Evolutionary conservation across 2,113 vertebrate species (phyloP).

Genomic region (Etia nguti): DNA sequence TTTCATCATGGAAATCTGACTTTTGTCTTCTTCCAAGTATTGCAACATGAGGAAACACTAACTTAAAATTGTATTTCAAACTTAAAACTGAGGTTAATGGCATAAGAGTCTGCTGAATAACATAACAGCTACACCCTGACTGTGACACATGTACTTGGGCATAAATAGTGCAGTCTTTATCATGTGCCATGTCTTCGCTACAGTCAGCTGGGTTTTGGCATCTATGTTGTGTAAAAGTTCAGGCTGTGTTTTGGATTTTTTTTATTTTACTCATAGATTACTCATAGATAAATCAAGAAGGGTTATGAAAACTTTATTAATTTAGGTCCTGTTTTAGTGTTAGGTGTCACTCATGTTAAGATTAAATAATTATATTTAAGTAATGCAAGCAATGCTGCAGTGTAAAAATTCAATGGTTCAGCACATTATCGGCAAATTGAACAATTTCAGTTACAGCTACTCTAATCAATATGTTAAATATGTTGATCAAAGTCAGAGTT

Average conservation of each 20-base stretch:
- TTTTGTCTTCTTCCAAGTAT: background rate
- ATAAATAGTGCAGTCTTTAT: background rate
- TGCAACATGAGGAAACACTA: background rate
- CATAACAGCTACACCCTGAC: background rate
- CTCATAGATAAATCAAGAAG: background rate
- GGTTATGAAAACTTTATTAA: background rate
- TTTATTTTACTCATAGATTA: background rate
- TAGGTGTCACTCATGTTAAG: background rate
- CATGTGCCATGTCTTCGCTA: background rate
- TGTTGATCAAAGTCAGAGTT: background rate
- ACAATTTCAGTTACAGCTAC: background rate
- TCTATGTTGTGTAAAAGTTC: background rate
- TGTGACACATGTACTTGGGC: background rate
- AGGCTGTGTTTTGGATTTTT: fast-evolving
- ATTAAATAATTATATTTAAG: background rate
- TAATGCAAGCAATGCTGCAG: background rate
- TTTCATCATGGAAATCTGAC: background rate
- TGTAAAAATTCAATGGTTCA: background rate
- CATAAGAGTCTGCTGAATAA: background rate
- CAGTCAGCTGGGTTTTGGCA: background rate
- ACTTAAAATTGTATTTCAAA: background rate
- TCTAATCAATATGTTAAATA: background rate
- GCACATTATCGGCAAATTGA: background rate
- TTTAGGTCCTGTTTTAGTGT: background rate
- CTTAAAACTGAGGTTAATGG: background rate